Conservation (phyloP, 2,888 invertebrate genomes). For the Crocallis elinguaria region DNA sequence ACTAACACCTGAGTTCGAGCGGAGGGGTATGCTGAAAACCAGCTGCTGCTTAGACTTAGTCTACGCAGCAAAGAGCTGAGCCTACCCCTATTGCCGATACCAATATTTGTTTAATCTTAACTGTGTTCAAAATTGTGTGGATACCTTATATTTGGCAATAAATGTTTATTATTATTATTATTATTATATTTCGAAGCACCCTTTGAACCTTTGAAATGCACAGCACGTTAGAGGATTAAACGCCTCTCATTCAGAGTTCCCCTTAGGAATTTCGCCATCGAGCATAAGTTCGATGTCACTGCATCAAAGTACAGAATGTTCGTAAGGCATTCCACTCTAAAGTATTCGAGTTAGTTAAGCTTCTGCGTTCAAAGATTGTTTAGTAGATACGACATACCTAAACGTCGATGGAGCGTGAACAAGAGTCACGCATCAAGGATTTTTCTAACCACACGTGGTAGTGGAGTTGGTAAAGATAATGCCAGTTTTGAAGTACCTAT, state of each 20-base stretch:
- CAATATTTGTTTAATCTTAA: too few relatives aligned
- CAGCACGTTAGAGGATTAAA: constrained; percentile 26
- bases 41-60: too few relatives aligned
- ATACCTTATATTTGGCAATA: too few relatives aligned
- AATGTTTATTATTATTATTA: too few relatives aligned
- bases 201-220: constrained; percentile 8
- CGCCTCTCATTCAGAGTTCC: constrained; percentile 24
- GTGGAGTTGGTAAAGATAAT: constrained; percentile 35
- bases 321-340: constrained; percentile 44
- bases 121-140: too few relatives aligned
- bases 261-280: constrained; percentile 29
- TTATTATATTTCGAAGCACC: not conserved
- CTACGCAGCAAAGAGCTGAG: too few relatives aligned
- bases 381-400: constrained; percentile 70
- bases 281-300: constrained; percentile 32
- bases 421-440: constrained; percentile 78
- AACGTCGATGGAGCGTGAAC: constrained; percentile 74
- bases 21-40: too few relatives aligned
- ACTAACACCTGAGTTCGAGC: too few relatives aligned
- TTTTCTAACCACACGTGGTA: constrained; percentile 68
- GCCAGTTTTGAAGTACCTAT: constrained; percentile 5
- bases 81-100: too few relatives aligned
- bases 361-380: constrained; percentile 64
- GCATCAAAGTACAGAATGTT: constrained; percentile 29
- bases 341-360: constrained; percentile 58